Base-by-base conservation (phyloP, 2,888 invertebrate genomes). In the Dinocampus coccinellae region DNA sequence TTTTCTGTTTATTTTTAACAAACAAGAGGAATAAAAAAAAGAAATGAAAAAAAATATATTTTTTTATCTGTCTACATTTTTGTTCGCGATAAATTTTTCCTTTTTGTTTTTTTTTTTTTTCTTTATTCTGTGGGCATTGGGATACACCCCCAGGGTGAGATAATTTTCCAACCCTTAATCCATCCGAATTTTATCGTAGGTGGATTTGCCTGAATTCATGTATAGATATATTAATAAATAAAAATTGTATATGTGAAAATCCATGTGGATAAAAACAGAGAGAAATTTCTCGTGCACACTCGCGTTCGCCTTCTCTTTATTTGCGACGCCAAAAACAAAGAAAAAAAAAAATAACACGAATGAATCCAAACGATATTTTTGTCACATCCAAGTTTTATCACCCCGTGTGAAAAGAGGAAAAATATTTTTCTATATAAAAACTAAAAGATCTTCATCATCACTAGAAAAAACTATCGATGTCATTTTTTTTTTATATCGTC, bases 401-500 rank as follows among this genome's bases (percentile, higher is more conserved):
- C n/a, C n/a, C n/a, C n/a, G n/a, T n/a, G n/a, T n/a, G n/a, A 16
- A 47, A n/a, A 7, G 20, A n/a, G 9, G 16, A 47, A 16, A 47
- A 4, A 16, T n/a, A 47, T 47, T 47, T 47, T 20, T n/a, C 16
- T 47, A 7, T 47, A 47, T 1, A 47, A 47, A 47, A 47, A 47
- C 47, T 47, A 16, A 47, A 47, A 47, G 47, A 47, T 47, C 47
- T 47, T 47, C 47, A 47, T 47, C 47, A 47, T 47, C 47, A 47
- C 47, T 47, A 16, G 47, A 47, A 47, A 47, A 47, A 16, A 20
- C 16, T n/a, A 2, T 1, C 47, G 20, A 6, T 16, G n/a, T 16
- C 47, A 47, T 47, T 47, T 47, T 47, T 47, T 47, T 47, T 47
- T 47, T 47, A 47, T 20, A 16, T 47, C 47, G 9, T 16, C 47